Evolutionary conservation across 2,113 vertebrate genomes (phyloP), one percentile per base, ranked within the genome.

Genomic region (Muscicapa adusta): DNA sequence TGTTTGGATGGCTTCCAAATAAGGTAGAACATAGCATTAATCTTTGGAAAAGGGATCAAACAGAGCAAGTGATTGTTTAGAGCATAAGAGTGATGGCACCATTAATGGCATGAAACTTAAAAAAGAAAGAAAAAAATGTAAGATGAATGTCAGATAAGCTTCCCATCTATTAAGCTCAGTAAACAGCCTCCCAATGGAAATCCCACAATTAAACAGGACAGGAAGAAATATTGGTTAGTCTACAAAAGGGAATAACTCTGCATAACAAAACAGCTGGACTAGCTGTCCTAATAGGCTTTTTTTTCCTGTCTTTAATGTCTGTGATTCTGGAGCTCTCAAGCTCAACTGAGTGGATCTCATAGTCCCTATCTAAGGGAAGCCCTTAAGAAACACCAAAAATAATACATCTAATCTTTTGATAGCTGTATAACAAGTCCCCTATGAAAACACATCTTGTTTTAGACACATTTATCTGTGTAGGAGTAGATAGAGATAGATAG

Each of bases 61-160:
- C 58, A 95, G 82, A 93, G 91, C 67, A 93, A 93, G 91, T 54
- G 85, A 96, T 96, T 94, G 91, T 91, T 95, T 94, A 83, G 75
- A 91, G 31, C 72, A 8, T 51, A 90, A 93, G 81, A 96, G 75
- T 9, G 56, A 93, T 89, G 78, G 71, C 56, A 95, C 51, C 75
- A 85, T 91, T 95, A 96, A 94, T 80, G 43, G 89, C 82, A 88
- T n/a, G 63, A 76, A 91, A 91, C 85, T 85, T 85, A 93, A 94
- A 91, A 86, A 91, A 79, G 48, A 80, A 91, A 82, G 62, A 63
- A 95, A 76, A 54, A 95, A 95, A 95, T 93, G 85, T 88, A 96
- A 97, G 94, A 96, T 91, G 91, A 95, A 94, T 95, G 93, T 96
- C 95, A 96, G 85, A 95, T 94, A 95, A 96, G 90, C 75, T 91